Conservation (phyloP, 2,113 vertebrate species). For the Stegastes partitus region DNA sequence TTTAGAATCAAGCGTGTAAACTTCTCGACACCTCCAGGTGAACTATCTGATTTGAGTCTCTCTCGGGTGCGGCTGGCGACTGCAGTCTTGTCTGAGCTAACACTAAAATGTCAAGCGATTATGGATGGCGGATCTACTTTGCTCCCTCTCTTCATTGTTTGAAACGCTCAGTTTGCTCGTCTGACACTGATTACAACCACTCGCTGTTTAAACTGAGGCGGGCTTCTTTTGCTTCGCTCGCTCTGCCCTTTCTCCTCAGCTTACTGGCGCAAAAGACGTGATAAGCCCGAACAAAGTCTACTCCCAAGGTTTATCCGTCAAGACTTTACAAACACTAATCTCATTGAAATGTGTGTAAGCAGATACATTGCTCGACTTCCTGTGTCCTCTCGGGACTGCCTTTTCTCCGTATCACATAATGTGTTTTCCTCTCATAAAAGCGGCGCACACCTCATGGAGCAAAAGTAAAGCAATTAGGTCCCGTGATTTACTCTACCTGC, state of each 20-base stretch:
- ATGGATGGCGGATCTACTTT: conserved; percentile 43
- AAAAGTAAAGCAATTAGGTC: conserved; percentile 79
- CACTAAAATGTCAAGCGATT: conserved; percentile 61
- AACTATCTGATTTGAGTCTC: conserved; percentile 33
- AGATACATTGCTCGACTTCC: conserved; percentile 26
- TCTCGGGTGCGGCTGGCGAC: conserved; percentile 58
- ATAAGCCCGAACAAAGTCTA: conserved; percentile 79
- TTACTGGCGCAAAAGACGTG: conserved; percentile 34
- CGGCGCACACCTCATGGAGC: conserved; percentile 32
- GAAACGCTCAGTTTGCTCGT: conserved; percentile 37
- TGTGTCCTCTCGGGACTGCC: conserved; percentile 3
- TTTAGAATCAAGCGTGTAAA: conserved; percentile 15
- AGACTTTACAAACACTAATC: conserved; percentile 31
- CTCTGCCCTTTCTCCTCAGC: conserved; percentile 55
- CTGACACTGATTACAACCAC: conserved; percentile 52
- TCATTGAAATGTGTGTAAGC: conserved; percentile 31
- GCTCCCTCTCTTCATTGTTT: conserved; percentile 6
- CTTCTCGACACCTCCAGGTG: conserved; percentile 19
- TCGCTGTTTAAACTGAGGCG: conserved; percentile 38
- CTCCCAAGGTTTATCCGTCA: conserved; percentile 51
- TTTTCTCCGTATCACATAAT: conserved; percentile 1
- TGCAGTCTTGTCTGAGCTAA: conserved; percentile 52
- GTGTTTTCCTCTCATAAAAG: conserved; percentile 49
- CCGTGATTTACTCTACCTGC: conserved; percentile 77
- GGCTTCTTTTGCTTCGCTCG: conserved; percentile 27